A percentile compares a stretch with the other conserved stretches of the same genome.
phyloP scores from a whole-genome alignment of 2,888 invertebrate genomes.

The Synanthedon vespiformis region DNA sequence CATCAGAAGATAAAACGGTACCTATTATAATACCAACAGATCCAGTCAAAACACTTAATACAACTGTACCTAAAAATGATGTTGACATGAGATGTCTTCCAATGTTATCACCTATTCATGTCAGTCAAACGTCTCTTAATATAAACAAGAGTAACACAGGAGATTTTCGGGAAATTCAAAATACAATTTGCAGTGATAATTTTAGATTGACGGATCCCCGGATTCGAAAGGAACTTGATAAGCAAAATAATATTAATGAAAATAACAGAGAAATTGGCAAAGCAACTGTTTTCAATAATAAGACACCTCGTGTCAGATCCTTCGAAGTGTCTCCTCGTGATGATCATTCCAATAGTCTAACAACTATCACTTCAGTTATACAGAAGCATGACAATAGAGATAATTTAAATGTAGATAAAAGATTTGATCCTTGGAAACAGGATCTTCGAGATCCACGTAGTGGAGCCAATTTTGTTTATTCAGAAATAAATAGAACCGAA shows the following conservation, averaged over 20 bases:
- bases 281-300: constrained; percentile 7
- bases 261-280: too few species aligned
- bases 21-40: constrained; percentile 57
- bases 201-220: constrained; percentile 30
- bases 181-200: constrained; percentile 9
- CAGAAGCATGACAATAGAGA: neutral
- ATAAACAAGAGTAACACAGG: constrained; percentile 5
- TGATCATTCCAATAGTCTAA: constrained; percentile 9
- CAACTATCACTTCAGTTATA: constrained; percentile 12
- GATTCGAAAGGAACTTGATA: constrained; percentile 29
- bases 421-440: neutral
- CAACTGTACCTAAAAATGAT: constrained; percentile 25
- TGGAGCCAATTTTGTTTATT: neutral
- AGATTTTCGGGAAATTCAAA: constrained; percentile 10
- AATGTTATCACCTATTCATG: constrained; percentile 10
- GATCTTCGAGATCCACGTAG: neutral
- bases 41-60: constrained; percentile 34
- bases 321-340: constrained; percentile 38
- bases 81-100: constrained; percentile 47
- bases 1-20: constrained; percentile 16
- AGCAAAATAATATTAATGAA: neutral
- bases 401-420: neutral
- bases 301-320: constrained; percentile 22
- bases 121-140: constrained; percentile 2
- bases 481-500: neutral